Conservation (phyloP, 2,888 invertebrate genomes). For the Dinocampus coccinellae region DNA sequence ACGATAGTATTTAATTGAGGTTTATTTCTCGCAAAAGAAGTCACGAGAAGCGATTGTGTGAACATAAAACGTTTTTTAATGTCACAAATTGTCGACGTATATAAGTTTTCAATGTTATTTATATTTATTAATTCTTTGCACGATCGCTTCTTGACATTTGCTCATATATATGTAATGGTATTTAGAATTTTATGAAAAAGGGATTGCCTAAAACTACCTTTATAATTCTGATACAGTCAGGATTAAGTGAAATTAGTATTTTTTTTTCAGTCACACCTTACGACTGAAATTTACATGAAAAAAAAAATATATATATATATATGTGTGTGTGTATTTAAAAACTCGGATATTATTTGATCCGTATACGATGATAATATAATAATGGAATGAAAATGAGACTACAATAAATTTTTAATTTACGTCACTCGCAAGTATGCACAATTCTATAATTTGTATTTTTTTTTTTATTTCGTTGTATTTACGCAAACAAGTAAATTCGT, state of each 20-base stretch:
- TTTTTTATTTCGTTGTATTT: neutral
- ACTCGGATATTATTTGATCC: neutral
- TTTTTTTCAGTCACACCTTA: neutral
- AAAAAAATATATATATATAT: conserved; percentile 22
- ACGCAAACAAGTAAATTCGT: neutral
- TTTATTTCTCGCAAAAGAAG: conserved; percentile 26
- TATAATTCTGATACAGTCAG: neutral
- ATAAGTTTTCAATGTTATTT: conserved; percentile 14
- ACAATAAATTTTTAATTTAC: conserved; percentile 50
- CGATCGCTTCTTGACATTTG: conserved; percentile 38
- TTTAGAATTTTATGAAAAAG: conserved; percentile 30
- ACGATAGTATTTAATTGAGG: conserved; percentile 12
- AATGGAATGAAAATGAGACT: conserved; percentile 10
- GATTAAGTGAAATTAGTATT: neutral
- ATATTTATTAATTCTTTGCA: conserved; percentile 30
- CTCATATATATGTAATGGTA: conserved; percentile 26
- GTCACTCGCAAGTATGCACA: conserved; percentile 35
- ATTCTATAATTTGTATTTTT: neutral
- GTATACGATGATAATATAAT: conserved; percentile 21
- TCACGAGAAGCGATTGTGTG: conserved; percentile 38
- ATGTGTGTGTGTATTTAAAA: neutral
- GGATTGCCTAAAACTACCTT: conserved; percentile 14
- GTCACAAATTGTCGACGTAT: neutral
- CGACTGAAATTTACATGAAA: conserved; percentile 13
- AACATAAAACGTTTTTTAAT: conserved; percentile 32